Base-by-base conservation (phyloP, 1,140 invertebrate species). In the Calephelis nemesis region DNA sequence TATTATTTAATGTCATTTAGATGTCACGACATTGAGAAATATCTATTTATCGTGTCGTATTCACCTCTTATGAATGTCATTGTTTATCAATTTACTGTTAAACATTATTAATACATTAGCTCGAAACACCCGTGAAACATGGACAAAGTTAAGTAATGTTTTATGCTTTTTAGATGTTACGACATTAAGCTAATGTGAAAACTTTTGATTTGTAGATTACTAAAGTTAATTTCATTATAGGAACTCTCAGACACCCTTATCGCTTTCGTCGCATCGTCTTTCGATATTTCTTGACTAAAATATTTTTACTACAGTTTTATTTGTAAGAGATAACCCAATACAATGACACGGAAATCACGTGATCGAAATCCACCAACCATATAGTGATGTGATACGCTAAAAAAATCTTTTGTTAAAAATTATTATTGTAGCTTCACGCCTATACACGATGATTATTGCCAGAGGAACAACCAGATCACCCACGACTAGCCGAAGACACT, bases 161-260 rank as follows among this genome's bases (percentile, higher is more conserved):
- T 60, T 60, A 60, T 60, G 39, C 54, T 39, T 60, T 60, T 60
- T 60, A 39, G 54, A 60, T 60, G 54, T 40, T 39, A 54, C 52
- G 30, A 60, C 30, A 60, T 60, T 60, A 60, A 30, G 12, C 54
- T 60, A 60, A 60, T 60, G 30, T 60, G 54, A 60, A 60, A 60
- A 60, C 54, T 60, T 60, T 54, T 54, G 52, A 54, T 54, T 54
- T 54, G 52, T 54, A 30, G 52, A 54, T 15, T 54, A 54, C 30
- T 19, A 54, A 54, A 54, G 52, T 54, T 54, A 19, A 54, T 19
- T 54, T 54, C 30, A 54, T 54, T 54, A 45, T 6, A 45, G 42
- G 42, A 45, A 7, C 42, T 45, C 42, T 45, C 42, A 9, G 42
- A 45, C 42, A 9, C 8, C 42, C 42, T 45, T 45, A 45, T 54